Base-by-base conservation (phyloP, 2,113 vertebrate genomes). In the Scophthalmus maximus region DNA sequence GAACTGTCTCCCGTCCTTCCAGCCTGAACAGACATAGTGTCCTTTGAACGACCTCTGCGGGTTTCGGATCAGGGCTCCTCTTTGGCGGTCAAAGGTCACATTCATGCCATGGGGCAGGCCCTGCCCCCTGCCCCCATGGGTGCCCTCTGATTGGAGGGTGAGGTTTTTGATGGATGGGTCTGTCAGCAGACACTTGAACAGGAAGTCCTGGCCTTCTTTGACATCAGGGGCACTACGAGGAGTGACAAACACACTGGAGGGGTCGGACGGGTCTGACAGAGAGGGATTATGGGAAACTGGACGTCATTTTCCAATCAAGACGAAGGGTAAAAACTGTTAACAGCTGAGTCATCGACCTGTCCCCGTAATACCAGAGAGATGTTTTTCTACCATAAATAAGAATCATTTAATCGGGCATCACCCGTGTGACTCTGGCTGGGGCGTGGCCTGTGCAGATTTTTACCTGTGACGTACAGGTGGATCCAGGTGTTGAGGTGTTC, bases 1-100 rank as follows among this genome's bases (percentile, higher is more conserved):
- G 67, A 66, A 29, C 18, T 0, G 32, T 12, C 1, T 36, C 15
- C 92, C 90, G 0, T 82, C 79, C 30, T 92, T 87, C 55, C 20
- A 61, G 2, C 89, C 93, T 1, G 78, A 85, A 40, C 97, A 99
- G 1, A 79, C 26, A 11, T 97, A 98, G 0, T 0, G 1, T 0
- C 89, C 86, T 0, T 26, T 85, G 14, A 95, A 91, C 0, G 71
- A 22, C 6, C 0, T 84, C 34, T 84, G 86, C n/a, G 92, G 76
- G 0, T 89, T 68, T 63, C 44, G 86, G 5, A 98, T 91, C 8
- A 88, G 87, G 23, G 95, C 91, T 65, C 96, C 97, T 0, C 8
- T 83, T 68, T 53, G 76, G 2, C 78, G 53, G 1, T 93, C 85
- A 12, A 79, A 23, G 6, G 86, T 92, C 44, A 89, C 88, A 0